Base-by-base conservation (phyloP, 64 coral and sea anemone species). In the Cladopsammia gracilis region DNA sequence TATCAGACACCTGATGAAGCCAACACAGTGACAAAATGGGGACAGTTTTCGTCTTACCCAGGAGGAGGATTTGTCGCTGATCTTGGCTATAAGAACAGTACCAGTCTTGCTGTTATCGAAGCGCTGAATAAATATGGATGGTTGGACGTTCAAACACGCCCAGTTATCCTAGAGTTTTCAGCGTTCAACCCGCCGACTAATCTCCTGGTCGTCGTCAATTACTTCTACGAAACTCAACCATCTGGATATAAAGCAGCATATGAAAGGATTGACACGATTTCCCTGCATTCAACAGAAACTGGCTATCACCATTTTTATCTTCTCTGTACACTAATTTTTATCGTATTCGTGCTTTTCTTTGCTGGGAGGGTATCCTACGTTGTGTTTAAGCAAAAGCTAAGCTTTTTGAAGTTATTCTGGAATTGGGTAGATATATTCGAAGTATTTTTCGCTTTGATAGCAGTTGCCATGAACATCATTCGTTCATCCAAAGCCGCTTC, bases 391-490 rank as follows among this genome's bases (percentile, higher is more conserved):
- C 75, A 79, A 10, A 64, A 68, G 3, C 18, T n/a, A 24, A 4
- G 61, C 34, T 79, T 54, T 90, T 80, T 90, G 14, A 70, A 62
- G 19, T 79, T 47, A 2, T 14, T 90, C 9, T 90, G 88, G 88
- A 90, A 90, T 70, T 90, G 88, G 88, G 57, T 90, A 24, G 62
- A 76, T 43, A 11, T 90, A 7, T 56, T 90, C n/a, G 75, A 90
- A 57, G 47, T 90, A 54, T 11, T 45, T 15, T 83, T 57, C 2
- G 7, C 54, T 57, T 0, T 34, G 34, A 0, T 34, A 2, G 34
- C 34, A 1, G 34, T 34, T 2, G 34, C 2, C 2, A 1, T 34
- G 0, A 34, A 34, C 34, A 34, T 34, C 2, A 34, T 34, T 34
- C 34, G 34, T 34, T 34, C 34, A 34, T 34, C 34, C 34, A 34